phyloP scores from a whole-genome alignment of 2,113 vertebrate genomes.

The Lycocorax pyrrhopterus region DNA sequence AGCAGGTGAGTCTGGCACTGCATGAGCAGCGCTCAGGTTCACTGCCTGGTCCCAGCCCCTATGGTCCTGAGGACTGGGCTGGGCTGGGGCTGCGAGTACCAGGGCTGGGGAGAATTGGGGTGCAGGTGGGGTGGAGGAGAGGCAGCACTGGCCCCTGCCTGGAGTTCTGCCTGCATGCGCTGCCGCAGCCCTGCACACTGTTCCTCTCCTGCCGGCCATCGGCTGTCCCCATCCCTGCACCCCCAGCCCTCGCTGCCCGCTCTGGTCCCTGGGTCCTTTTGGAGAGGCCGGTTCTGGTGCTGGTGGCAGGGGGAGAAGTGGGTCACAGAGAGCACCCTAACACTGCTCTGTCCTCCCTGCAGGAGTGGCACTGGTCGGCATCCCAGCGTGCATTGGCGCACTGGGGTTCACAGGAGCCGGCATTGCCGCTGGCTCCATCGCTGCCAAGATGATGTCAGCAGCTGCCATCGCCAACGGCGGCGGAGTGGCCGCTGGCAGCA shows the following conservation, averaged over 20 bases:
- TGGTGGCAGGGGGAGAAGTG: not conserved
- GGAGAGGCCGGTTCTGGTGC: rapidly evolving
- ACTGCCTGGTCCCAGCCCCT: rapidly evolving
- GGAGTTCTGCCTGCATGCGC: not conserved
- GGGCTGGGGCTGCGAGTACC: not conserved
- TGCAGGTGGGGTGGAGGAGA: rapidly evolving
- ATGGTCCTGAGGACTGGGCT: not conserved
- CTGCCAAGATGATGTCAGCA: not conserved
- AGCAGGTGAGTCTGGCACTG: not conserved
- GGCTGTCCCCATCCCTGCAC: not conserved
- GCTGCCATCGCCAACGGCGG: not conserved
- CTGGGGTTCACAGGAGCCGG: not conserved
- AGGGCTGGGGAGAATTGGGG: not conserved
- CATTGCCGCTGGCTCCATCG: not conserved
- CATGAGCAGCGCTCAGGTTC: rapidly evolving
- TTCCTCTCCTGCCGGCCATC: rapidly evolving
- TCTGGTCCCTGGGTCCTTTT: no score
- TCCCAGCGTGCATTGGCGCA: rapidly evolving
- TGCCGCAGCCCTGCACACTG: not conserved
- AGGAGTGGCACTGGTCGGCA: rapidly evolving
- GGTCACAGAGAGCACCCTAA: rapidly evolving
- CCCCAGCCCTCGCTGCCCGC: not conserved
- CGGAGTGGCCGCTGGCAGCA: not conserved
- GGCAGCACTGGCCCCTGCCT: not conserved
- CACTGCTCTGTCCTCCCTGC: rapidly evolving